phyloP scores from a whole-genome alignment of 2,797 vertebrate genomes.

The Picus viridis region DNA sequence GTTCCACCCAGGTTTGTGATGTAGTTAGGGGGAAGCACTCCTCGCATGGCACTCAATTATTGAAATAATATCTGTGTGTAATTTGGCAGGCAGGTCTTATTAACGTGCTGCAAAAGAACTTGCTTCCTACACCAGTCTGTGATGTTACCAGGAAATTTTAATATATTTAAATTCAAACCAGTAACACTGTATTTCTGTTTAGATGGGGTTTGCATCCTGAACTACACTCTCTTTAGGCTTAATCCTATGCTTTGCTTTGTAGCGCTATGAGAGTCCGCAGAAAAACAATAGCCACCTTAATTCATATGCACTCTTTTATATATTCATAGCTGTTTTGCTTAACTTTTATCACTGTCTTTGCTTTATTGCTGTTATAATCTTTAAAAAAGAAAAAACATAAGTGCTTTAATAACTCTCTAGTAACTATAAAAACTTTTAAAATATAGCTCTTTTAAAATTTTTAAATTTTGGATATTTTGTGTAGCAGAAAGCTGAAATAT shows the following conservation, averaged over 20 bases:
- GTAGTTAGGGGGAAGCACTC: background rate
- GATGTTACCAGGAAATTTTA: background rate
- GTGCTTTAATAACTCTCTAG: background rate
- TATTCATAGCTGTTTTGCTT: background rate
- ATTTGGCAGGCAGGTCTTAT: background rate
- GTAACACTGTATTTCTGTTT: background rate
- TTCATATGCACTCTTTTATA: background rate
- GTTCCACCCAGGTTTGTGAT: background rate
- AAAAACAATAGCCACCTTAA: slow-evolving; percentile 18
- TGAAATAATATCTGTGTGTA: background rate
- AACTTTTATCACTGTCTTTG: background rate
- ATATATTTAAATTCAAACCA: background rate
- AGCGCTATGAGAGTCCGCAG: background rate
- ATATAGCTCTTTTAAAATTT: background rate
- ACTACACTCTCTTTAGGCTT: background rate
- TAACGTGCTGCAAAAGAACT: background rate
- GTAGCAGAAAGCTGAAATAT: background rate
- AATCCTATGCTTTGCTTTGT: slow-evolving; percentile 20
- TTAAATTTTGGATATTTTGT: background rate
- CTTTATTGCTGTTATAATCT: background rate
- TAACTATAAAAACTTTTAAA: background rate
- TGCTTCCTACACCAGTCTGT: background rate
- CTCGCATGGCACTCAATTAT: background rate
- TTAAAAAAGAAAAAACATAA: too few species aligned
- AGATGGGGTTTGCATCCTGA: background rate